Conservation (phyloP, 2,797 vertebrate species). For the Semaprochilodus insignis region DNA sequence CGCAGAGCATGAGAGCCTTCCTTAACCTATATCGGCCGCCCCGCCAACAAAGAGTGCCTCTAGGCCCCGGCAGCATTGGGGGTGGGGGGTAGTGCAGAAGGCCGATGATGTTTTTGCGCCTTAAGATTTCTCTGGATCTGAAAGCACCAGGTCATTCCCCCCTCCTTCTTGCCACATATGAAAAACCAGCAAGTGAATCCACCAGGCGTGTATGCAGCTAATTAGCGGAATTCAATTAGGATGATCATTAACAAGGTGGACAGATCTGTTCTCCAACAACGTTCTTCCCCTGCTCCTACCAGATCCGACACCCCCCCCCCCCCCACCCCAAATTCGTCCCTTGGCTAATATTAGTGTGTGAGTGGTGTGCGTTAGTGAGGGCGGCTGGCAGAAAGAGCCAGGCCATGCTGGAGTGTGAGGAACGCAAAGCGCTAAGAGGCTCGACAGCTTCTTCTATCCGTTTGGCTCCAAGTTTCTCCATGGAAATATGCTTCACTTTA, state of each 20-base stretch:
- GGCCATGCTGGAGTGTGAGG: slow-evolving; percentile 63
- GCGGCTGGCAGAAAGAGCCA: slow-evolving; percentile 64
- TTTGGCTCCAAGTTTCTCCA: slow-evolving; percentile 14
- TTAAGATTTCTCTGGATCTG: slow-evolving; percentile 66
- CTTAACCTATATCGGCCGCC: slow-evolving; percentile 79
- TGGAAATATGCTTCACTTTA: slow-evolving; percentile 48
- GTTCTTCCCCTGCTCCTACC: not conserved
- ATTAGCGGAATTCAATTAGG: slow-evolving; percentile 79
- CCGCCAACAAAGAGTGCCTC: slow-evolving; percentile 72
- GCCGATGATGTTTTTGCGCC: slow-evolving; percentile 70
- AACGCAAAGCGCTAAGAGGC: slow-evolving; percentile 40
- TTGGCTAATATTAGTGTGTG: slow-evolving; percentile 49
- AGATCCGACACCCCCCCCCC: slow-evolving; percentile 21
- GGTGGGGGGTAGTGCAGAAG: slow-evolving; percentile 22
- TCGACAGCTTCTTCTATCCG: slow-evolving; percentile 31
- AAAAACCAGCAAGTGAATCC: slow-evolving; percentile 71
- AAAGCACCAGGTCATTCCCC: slow-evolving; percentile 76
- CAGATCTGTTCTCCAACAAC: slow-evolving; percentile 76
- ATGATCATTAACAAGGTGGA: slow-evolving; percentile 79
- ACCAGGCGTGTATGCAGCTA: slow-evolving; percentile 72
- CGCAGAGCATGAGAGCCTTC: slow-evolving; percentile 75
- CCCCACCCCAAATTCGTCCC: slow-evolving; percentile 25
- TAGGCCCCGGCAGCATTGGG: slow-evolving; percentile 58
- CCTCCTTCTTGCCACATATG: slow-evolving; percentile 60
- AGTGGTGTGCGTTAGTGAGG: slow-evolving; percentile 48